Evolutionary conservation across 2,113 vertebrate species (phyloP).

Genomic region (Pollimyrus isidori): DNA sequence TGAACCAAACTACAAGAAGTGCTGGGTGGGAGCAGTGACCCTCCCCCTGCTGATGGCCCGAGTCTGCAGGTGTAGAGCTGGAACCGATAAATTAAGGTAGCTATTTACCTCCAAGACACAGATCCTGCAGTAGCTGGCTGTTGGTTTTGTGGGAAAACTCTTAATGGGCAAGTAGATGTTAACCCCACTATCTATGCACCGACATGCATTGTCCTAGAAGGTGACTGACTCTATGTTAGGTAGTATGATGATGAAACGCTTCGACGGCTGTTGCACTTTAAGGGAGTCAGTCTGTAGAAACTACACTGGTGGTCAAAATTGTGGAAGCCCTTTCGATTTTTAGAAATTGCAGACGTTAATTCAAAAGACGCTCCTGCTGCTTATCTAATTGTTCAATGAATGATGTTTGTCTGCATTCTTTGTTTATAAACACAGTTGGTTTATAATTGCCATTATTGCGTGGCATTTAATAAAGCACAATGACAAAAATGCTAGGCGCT

Average conservation of each 20-base stretch:
- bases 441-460: background rate
- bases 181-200: conserved; percentile 59
- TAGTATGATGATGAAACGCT: background rate
- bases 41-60: conserved; percentile 83
- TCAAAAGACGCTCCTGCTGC: no score
- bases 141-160: conserved; percentile 43
- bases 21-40: conserved; percentile 78
- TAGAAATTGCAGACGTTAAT: background rate
- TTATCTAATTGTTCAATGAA: background rate
- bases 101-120: conserved; percentile 39
- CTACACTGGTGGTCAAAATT: background rate
- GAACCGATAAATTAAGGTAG: conserved; percentile 81
- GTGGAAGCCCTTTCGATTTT: background rate
- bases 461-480: background rate
- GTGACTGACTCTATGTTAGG: conserved; percentile 38
- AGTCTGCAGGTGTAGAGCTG: conserved; percentile 79
- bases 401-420: background rate
- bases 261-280: background rate
- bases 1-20: conserved; percentile 88
- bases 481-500: background rate
- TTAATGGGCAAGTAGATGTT: conserved; percentile 43
- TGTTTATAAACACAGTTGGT: background rate
- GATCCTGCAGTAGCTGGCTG: conserved; percentile 31
- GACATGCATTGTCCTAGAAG: conserved; percentile 56
- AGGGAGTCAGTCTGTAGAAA: background rate